Percentiles rank a stretch among this genome's conserved stretches.
Evolutionary conservation across 30 jellyfish, hydroid and myxozoan genomes (phyloP).

Genomic region (Hydra vulgaris): DNA sequence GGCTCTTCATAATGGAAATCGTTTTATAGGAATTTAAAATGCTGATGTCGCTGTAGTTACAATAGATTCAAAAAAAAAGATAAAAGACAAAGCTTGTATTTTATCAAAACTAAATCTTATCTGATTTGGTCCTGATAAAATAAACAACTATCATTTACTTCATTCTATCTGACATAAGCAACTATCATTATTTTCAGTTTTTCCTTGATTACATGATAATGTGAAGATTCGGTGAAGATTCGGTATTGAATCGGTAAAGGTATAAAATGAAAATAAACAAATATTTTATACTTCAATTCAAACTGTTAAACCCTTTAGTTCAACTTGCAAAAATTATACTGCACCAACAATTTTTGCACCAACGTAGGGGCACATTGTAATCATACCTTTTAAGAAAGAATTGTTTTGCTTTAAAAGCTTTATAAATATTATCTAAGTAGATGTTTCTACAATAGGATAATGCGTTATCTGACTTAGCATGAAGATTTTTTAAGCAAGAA

Average conservation of each 20-base stretch:
- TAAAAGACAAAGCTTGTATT: neutral
- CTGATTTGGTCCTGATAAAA: too few species aligned
- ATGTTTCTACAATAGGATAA: too few species aligned
- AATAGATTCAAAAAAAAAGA: slow-evolving; percentile 14
- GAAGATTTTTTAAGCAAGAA: too few species aligned
- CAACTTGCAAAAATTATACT: neutral
- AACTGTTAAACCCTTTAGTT: neutral
- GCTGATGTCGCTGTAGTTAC: slow-evolving; percentile 19
- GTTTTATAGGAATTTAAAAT: slow-evolving; percentile 16
- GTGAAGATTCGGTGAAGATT: slow-evolving; percentile 9
- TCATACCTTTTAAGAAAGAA: too few species aligned
- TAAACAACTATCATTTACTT: neutral
- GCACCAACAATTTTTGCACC: neutral
- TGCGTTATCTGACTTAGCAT: too few species aligned
- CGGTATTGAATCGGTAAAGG: slow-evolving; percentile 10
- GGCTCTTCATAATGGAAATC: slow-evolving; percentile 14
- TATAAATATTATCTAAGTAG: too few species aligned
- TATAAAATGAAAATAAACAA: neutral
- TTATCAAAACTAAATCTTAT: slow-evolving; percentile 3
- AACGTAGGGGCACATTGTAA: too few species aligned
- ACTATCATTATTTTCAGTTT: neutral
- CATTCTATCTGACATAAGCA: slow-evolving; percentile 6
- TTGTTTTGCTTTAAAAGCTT: too few species aligned
- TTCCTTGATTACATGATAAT: neutral
- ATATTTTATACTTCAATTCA: neutral